Conservation (phyloP, 2,888 invertebrate genomes). For the Acronicta leporina region DNA sequence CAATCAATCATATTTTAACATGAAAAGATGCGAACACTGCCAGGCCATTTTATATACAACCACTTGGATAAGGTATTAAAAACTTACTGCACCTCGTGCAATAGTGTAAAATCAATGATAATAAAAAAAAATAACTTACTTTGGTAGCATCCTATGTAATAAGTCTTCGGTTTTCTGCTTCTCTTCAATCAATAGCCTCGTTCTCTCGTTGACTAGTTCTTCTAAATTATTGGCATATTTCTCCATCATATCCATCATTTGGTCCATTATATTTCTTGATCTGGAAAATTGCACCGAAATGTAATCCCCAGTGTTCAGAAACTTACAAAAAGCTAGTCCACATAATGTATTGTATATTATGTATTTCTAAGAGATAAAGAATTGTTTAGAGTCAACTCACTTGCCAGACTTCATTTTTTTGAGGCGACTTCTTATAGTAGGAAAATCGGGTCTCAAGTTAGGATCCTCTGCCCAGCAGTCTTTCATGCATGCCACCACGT, state of each 20-base stretch:
- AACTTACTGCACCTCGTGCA: constrained; percentile 8
- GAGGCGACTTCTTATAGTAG: constrained; percentile 92
- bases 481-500: constrained; percentile 94
- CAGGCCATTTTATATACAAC: constrained; percentile 26
- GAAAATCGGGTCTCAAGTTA: constrained; percentile 95
- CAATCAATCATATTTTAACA: constrained; percentile 15
- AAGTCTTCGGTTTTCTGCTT: constrained; percentile 97
- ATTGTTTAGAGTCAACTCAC: constrained; percentile 86
- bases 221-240: constrained; percentile 98
- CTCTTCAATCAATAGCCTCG: constrained; percentile 96
- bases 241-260: constrained; percentile 99
- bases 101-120: too few relatives aligned
- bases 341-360: too few relatives aligned
- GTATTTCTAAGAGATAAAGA: not conserved
- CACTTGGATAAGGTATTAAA: constrained; percentile 3
- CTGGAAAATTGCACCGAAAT: constrained; percentile 76
- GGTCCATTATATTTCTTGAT: constrained; percentile 97
- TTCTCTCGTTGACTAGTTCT: constrained; percentile 97
- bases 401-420: constrained; percentile 97
- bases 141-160: constrained; percentile 97
- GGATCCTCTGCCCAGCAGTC: constrained; percentile 97
- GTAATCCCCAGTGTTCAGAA: not conserved
- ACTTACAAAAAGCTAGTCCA: too few relatives aligned
- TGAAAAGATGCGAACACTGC: constrained; percentile 15
- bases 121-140: constrained; percentile 87